Evolutionary conservation across 2,113 vertebrate genomes (phyloP).

Genomic region (Phoenicopterus ruber): DNA sequence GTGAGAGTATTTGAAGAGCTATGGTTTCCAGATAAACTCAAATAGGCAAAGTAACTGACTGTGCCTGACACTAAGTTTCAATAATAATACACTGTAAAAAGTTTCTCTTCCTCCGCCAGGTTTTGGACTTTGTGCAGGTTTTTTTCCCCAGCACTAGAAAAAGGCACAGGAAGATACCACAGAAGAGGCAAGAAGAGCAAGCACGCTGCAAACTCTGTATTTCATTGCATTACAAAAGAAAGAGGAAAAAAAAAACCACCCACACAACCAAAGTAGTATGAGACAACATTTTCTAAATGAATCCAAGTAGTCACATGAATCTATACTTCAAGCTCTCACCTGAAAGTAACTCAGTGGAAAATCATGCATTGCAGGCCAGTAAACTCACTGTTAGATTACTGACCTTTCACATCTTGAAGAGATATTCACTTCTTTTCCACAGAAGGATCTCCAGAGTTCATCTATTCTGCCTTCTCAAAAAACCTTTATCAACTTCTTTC

Average conservation of each 20-base stretch:
- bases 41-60: background rate
- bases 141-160: background rate
- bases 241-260: background rate
- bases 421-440: too few species aligned
- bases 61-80: background rate
- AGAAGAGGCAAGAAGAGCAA: background rate
- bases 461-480: background rate
- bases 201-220: background rate
- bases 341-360: background rate
- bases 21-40: background rate
- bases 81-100: background rate
- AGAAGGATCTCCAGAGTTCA: background rate
- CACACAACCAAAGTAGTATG: background rate
- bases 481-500: background rate
- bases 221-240: background rate
- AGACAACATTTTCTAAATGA: background rate
- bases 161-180: background rate
- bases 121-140: background rate
- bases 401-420: background rate
- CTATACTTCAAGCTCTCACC: background rate
- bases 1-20: background rate
- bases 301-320: background rate
- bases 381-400: background rate
- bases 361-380: background rate
- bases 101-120: background rate